These are phyloP conservation scores for Valencia hispanica DNA, from an alignment of 2,797 vertebrate genomes.

Conservation along the genomic window DNA sequence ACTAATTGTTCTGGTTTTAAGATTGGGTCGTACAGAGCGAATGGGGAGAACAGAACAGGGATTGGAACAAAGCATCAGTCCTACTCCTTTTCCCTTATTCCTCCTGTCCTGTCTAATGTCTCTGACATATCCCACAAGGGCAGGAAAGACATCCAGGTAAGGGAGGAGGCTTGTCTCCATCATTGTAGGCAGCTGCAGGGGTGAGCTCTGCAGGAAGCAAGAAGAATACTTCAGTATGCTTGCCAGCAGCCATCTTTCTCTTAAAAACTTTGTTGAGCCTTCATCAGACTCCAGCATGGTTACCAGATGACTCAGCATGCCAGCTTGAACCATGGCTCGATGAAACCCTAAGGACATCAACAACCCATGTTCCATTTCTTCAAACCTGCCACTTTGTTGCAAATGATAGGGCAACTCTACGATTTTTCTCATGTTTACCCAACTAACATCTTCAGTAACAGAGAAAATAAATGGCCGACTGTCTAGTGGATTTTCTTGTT, in stretches of 20 bases:
- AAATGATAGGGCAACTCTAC: conserved; percentile 81
- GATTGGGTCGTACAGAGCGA: conserved; percentile 18
- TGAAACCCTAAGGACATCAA: conserved; percentile 77
- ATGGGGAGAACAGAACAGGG: conserved; percentile 61
- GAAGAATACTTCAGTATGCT: conserved; percentile 65
- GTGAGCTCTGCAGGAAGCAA: conserved; percentile 68
- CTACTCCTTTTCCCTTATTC: conserved; percentile 54
- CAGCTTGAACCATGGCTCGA: conserved; percentile 74
- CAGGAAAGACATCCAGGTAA: conserved; percentile 70
- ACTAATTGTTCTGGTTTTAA: neutral
- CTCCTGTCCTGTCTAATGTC: conserved; percentile 58
- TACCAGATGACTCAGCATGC: conserved; percentile 68
- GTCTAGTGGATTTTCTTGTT: conserved; percentile 28
- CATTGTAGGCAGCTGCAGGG: conserved; percentile 64
- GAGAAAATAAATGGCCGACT: conserved; percentile 75
- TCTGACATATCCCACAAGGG: conserved; percentile 58
- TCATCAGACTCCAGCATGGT: conserved; percentile 63
- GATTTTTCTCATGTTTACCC: conserved; percentile 74
- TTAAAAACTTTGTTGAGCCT: conserved; percentile 43
- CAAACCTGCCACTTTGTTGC: conserved; percentile 64
- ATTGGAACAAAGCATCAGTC: conserved; percentile 64
- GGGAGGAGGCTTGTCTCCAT: conserved; percentile 78
- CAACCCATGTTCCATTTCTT: conserved; percentile 60
- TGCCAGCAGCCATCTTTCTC: conserved; percentile 72
- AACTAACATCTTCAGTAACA: conserved; percentile 14